Evolutionary conservation across 2,888 invertebrate species (phyloP).

Genomic region (Leptinotarsa juncta): DNA sequence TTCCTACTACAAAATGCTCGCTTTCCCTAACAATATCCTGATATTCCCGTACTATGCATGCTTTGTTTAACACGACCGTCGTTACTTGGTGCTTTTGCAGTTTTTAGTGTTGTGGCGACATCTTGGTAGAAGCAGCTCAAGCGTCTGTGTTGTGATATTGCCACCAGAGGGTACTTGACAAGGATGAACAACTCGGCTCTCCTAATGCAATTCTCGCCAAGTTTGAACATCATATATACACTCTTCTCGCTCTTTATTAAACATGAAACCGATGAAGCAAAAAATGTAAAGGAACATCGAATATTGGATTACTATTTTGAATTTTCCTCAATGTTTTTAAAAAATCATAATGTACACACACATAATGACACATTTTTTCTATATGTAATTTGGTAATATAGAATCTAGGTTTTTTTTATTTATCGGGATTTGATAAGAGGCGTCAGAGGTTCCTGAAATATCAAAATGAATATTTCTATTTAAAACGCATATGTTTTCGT

Average conservation of each 20-base stretch:
- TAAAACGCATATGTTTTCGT: too few relatives aligned
- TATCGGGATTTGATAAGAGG: too few relatives aligned
- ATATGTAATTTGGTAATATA: too few relatives aligned
- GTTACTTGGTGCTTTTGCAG: constrained; percentile 5
- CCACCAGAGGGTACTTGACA: constrained; percentile 46
- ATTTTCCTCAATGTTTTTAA: too few relatives aligned
- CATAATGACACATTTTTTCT: too few relatives aligned
- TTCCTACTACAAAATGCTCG: constrained; percentile 38
- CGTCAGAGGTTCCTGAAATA: too few relatives aligned
- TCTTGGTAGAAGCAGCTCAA: constrained; percentile 44
- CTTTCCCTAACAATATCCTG: constrained; percentile 39
- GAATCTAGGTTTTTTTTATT: too few relatives aligned
- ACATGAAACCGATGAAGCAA: constrained; percentile 1
- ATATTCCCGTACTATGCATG: constrained; percentile 32
- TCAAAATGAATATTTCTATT: too few relatives aligned
- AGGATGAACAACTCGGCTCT: constrained; percentile 21
- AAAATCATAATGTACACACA: too few relatives aligned
- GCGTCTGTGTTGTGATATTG: constrained; percentile 35
- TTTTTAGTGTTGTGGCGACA: constrained; percentile 46
- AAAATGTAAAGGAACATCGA: neutral
- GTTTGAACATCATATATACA: constrained; percentile 25
- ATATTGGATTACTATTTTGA: neutral
- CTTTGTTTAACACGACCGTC: constrained; percentile 31
- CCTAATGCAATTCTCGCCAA: constrained; percentile 43
- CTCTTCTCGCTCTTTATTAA: constrained; percentile 36